Conservation (phyloP, 2,113 vertebrate species). For the Cisticola juncidis region DNA sequence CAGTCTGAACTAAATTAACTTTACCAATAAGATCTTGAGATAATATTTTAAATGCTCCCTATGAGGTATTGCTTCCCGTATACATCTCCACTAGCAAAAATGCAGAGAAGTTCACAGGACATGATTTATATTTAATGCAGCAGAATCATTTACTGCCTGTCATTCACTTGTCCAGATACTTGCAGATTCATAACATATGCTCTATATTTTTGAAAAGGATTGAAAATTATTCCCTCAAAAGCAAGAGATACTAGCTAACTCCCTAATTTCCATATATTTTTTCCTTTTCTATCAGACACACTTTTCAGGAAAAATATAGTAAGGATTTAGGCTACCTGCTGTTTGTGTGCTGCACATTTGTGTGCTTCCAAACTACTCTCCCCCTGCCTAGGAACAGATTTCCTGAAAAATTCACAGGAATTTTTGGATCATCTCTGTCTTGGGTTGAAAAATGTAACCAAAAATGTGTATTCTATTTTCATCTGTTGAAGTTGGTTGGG, state of each 20-base stretch:
- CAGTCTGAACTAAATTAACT: background rate
- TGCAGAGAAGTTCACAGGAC: background rate
- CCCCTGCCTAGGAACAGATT: background rate
- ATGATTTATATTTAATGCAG: background rate
- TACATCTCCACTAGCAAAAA: background rate
- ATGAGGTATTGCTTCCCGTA: background rate
- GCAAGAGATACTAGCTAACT: background rate
- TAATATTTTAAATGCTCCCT: background rate
- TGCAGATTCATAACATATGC: background rate
- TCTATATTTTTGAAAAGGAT: background rate
- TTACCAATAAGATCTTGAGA: background rate
- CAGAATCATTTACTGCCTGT: background rate
- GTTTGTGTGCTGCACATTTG: rapidly evolving
- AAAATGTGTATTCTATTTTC: too few species aligned
- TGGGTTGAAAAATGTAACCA: too few species aligned
- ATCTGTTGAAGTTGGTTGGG: too few species aligned
- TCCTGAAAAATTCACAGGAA: background rate
- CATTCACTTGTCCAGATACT: background rate
- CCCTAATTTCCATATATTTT: background rate
- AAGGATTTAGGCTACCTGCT: background rate
- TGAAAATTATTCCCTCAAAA: background rate
- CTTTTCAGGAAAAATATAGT: background rate
- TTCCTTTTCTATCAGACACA: background rate
- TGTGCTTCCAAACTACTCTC: background rate
- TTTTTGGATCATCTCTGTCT: background rate